These are phyloP conservation scores for Dryomyza anilis DNA, from an alignment of 2,888 invertebrate species.

Conservation along the genomic window DNA sequence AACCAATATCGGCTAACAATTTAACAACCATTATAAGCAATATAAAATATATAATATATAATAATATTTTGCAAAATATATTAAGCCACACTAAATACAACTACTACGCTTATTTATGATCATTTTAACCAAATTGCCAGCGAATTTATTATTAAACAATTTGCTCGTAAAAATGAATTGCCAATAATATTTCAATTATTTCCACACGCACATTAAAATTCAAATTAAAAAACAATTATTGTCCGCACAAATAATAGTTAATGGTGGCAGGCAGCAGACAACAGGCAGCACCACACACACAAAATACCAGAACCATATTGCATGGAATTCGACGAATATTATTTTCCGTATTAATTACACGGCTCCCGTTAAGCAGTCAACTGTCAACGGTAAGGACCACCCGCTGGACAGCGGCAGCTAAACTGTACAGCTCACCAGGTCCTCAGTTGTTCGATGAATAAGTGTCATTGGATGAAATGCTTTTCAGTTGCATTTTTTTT, in stretches of 20 bases:
- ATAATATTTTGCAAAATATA: too few species aligned
- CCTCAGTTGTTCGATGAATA: not conserved
- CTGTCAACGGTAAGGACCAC: not conserved
- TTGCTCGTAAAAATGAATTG: conserved; percentile 11
- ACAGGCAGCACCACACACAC: too few species aligned
- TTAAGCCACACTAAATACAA: too few species aligned
- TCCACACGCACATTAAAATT: conserved; percentile 13
- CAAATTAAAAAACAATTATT: conserved; percentile 13
- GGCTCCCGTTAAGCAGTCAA: not conserved
- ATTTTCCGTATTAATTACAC: too few species aligned
- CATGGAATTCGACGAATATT: too few species aligned
- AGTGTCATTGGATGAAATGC: not conserved
- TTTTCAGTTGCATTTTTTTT: not conserved
- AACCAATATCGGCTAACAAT: too few species aligned
- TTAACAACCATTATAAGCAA: too few species aligned
- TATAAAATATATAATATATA: too few species aligned
- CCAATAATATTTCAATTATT: conserved; percentile 19
- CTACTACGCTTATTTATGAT: too few species aligned
- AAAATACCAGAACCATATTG: too few species aligned
- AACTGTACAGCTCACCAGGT: not conserved
- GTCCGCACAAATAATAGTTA: not conserved
- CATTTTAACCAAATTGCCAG: conserved; percentile 9
- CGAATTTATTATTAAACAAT: conserved; percentile 13
- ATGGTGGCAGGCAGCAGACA: too few species aligned
- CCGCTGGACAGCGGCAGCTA: not conserved